These are phyloP conservation scores for Coptotermes formosanus DNA, from an alignment of 1,140 invertebrate genomes.

Conservation along the genomic window DNA sequence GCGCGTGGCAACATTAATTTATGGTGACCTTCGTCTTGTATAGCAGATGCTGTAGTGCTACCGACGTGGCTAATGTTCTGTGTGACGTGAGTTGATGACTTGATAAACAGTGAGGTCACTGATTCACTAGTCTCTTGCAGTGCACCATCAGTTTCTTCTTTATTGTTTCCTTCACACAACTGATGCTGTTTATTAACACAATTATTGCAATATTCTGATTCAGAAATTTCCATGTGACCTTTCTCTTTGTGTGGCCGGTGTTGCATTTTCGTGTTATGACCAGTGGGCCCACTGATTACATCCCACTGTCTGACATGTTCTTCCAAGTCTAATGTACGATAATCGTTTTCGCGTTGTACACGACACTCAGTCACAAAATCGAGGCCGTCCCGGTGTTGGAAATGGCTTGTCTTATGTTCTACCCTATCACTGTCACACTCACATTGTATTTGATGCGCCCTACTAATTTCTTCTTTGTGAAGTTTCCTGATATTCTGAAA, in stretches of 20 bases:
- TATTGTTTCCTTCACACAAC: neutral
- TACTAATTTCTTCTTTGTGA: neutral
- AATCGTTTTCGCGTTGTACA: neutral
- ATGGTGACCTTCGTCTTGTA: neutral
- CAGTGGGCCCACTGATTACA: too few species aligned
- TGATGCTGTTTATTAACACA: neutral
- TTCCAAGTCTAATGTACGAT: neutral
- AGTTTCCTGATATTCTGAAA: neutral
- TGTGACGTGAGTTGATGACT: neutral
- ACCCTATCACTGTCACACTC: neutral
- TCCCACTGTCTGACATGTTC: too few species aligned
- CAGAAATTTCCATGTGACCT: neutral
- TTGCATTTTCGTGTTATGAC: too few species aligned
- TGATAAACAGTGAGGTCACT: neutral
- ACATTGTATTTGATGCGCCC: neutral
- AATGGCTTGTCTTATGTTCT: neutral
- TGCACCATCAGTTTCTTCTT: neutral
- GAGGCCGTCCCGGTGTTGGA: neutral
- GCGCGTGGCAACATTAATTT: conserved; percentile 33
- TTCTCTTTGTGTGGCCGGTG: too few species aligned
- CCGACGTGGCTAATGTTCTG: neutral
- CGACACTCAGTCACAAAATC: neutral
- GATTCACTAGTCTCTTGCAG: neutral
- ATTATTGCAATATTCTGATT: neutral
- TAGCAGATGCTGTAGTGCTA: neutral